Evolutionary conservation across 2,113 vertebrate genomes (phyloP), one percentile per base, ranked within the genome.

Genomic region (Lycaon pictus): DNA sequence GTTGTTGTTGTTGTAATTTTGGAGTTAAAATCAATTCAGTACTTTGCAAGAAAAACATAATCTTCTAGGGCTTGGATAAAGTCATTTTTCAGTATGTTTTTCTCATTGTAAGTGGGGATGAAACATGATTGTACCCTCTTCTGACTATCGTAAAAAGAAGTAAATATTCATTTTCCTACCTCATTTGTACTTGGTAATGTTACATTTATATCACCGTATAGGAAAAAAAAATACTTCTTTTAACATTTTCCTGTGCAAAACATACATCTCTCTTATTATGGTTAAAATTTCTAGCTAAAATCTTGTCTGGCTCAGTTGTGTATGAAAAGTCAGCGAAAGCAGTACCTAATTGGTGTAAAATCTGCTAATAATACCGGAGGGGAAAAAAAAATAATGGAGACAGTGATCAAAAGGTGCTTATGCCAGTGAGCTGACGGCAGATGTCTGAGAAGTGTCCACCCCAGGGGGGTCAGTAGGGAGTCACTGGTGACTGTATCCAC

Each of bases 101-200:
- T 90, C 35, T 95, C 63, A 56, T 53, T 74, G 60, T 86, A 80
- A 60, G 43, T 67, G 88, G 8, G 81, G 32, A 85, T 81, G 63
- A 85, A 96, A 95, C 58, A 81, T 74, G 43, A 89, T 65, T 95
- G 27, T 80, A 63, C 29, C 37, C 19, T 72, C 55, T 63, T 92
- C 58, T 58, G 5, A 58, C 22, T 67, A 43, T 74, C 48, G 8
- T 83, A 27, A 53, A 81, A 67, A 80, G 12, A 79, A 93, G 16
- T 22, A 56, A 85, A 51, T 35, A 67, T 43, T 55, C 80, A 51
- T 37, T 86, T 93, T 53, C 23, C 51, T 81, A 81, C 90, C 76
- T 93, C 37, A 53, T 43, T 71, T 90, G 22, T 89, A 51, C 71
- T 92, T 89, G 37, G n/a, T 16, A 83, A 3, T 84, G 43, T 55